A percentile compares a stretch with the other conserved stretches of the same genome.
These are phyloP conservation scores for Lasioglossum calceatum DNA, from an alignment of 2,888 invertebrate genomes.

Conservation along the genomic window DNA sequence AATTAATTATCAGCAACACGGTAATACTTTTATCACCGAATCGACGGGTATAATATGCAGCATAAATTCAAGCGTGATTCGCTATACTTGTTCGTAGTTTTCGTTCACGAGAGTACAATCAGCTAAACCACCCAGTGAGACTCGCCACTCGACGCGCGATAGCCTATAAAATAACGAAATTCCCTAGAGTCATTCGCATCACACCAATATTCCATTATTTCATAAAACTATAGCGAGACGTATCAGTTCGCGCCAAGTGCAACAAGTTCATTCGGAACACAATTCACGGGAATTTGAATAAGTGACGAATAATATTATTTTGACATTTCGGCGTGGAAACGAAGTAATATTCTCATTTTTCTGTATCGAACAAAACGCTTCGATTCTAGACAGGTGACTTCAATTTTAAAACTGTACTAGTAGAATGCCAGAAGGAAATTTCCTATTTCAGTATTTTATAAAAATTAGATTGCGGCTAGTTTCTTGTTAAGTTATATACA, in stretches of 20 bases:
- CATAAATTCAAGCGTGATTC: neutral
- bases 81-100: neutral
- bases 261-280: neutral
- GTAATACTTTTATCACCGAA: neutral
- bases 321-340: neutral
- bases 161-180: neutral
- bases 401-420: no score
- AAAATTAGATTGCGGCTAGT: neutral
- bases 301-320: neutral
- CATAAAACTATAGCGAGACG: neutral
- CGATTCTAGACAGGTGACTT: no score
- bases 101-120: neutral
- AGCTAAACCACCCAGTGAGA: neutral
- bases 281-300: neutral
- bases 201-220: neutral
- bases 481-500: no score
- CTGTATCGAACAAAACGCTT: neutral
- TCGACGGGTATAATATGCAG: no score
- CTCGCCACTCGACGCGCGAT: neutral
- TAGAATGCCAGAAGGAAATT: no score
- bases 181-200: neutral
- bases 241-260: neutral
- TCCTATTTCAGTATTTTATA: neutral
- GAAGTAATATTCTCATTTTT: neutral
- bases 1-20: neutral